Percentiles rank a stretch among this genome's conserved stretches.
Conservation (phyloP, 2,888 invertebrate species). For the Tuta absoluta region DNA sequence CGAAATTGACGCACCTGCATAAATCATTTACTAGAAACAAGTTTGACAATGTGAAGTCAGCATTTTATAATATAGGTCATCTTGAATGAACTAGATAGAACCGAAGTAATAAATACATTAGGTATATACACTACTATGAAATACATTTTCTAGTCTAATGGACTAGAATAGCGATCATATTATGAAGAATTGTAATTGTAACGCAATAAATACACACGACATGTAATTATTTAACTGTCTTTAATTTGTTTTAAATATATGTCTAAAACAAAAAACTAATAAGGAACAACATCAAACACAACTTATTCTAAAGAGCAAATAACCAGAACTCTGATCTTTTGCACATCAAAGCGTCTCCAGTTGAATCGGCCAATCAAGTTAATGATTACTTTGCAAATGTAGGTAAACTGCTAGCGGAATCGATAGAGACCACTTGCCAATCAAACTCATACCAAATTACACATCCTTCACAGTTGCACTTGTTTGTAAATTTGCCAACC, state of each 20-base stretch:
- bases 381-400: too few relatives aligned
- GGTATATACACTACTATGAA: background rate
- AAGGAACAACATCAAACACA: too few relatives aligned
- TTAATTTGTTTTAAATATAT: background rate
- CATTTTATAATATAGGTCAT: background rate
- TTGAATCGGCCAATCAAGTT: too few relatives aligned
- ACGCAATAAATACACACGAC: background rate
- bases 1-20: constrained; percentile 61
- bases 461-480: too few relatives aligned
- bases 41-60: background rate
- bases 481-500: too few relatives aligned
- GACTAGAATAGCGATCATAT: background rate
- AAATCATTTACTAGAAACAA: constrained; percentile 30
- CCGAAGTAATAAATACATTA: background rate
- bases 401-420: too few relatives aligned
- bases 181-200: constrained; percentile 3
- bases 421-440: too few relatives aligned
- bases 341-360: too few relatives aligned
- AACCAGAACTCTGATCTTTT: too few relatives aligned
- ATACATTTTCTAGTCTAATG: background rate
- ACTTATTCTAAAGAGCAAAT: too few relatives aligned
- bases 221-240: background rate
- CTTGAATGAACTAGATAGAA: background rate
- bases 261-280: too few relatives aligned
- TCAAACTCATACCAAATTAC: too few relatives aligned